Evolutionary conservation across 92 coral and sea anemone species (phyloP), one percentile per base, ranked within the genome.

Genomic region (Epizoanthus ramosus): DNA sequence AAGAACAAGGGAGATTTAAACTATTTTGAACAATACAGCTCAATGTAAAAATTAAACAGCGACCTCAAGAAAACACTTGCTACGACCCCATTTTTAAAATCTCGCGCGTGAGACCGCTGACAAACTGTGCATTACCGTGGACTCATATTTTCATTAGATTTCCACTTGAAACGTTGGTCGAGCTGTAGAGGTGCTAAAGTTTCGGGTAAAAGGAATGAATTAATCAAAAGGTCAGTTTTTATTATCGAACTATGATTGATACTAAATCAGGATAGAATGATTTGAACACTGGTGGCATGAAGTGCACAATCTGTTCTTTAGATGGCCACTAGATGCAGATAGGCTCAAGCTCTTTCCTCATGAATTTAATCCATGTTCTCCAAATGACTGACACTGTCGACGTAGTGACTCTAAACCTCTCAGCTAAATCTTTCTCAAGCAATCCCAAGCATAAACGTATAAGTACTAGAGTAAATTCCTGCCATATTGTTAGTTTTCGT

Each of bases 111-210:
- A 61, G 19, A 61, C 66, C 66, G 66, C 66, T 61, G 66, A 8
- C 31, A 61, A n/a, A 8, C 31, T n/a, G 24, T 8, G 24, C 19
- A 61, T 61, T 61, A 24, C 24, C 31, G 66, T 61, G 66, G 66
- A 24, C 66, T 6, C 66, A 8, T 24, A 61, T n/a, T 61, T 61
- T 61, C 24, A 61, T 61, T 61, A 61, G 66, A 61, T 61, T 61
- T 21, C 66, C 66, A n/a, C 9, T 64, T 77, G 57, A 80, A 80
- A 80, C 84, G 84, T 64, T 64, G 84, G 84, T 39, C 66, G 73
- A 64, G 77, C 59, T 80, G 84, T 67, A 80, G 84, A 64, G 76
- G 84, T 25, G 84, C 74, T 64, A 80, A 80, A 80, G 84, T 65
- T 65, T 45, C 73, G 19, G 84, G 84, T 12, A 80, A 80, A 64